Conservation (phyloP, 2,888 invertebrate genomes). For the Latrodectus elegans region DNA sequence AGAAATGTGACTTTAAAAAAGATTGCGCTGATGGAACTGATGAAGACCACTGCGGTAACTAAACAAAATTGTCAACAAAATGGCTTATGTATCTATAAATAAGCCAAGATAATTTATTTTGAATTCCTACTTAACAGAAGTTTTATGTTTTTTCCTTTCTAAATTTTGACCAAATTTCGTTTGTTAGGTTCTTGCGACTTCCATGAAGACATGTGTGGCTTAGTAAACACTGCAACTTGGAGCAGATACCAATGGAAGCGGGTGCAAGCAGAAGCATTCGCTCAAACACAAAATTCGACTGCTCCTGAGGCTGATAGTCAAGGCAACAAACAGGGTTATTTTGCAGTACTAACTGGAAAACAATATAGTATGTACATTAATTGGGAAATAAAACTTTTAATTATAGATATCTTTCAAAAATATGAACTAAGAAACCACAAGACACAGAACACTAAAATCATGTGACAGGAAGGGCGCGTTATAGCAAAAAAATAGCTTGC, state of each 20-base stretch:
- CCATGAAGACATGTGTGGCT: slow-evolving; percentile 64
- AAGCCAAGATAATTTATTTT: no score
- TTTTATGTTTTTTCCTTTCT: not conserved
- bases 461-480: no score
- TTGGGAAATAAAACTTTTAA: no score
- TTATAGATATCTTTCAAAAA: no score
- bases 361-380: slow-evolving; percentile 15
- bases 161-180: not conserved
- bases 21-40: slow-evolving; percentile 67
- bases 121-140: no score
- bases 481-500: no score
- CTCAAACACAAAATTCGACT: slow-evolving; percentile 13
- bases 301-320: slow-evolving; percentile 41
- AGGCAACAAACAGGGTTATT: slow-evolving; percentile 41
- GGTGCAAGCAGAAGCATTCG: slow-evolving; percentile 39
- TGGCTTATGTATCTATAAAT: not conserved
- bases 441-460: no score
- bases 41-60: slow-evolving; percentile 67
- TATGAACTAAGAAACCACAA: no score
- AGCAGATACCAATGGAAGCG: slow-evolving; percentile 47
- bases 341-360: slow-evolving; percentile 56
- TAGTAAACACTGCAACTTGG: slow-evolving; percentile 18
- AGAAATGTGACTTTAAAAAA: slow-evolving; percentile 61
- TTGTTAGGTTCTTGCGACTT: slow-evolving; percentile 66
- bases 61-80: not conserved